These are phyloP conservation scores for Ramphastos sulfuratus DNA, from an alignment of 2,113 vertebrate species.

Conservation along the genomic window DNA sequence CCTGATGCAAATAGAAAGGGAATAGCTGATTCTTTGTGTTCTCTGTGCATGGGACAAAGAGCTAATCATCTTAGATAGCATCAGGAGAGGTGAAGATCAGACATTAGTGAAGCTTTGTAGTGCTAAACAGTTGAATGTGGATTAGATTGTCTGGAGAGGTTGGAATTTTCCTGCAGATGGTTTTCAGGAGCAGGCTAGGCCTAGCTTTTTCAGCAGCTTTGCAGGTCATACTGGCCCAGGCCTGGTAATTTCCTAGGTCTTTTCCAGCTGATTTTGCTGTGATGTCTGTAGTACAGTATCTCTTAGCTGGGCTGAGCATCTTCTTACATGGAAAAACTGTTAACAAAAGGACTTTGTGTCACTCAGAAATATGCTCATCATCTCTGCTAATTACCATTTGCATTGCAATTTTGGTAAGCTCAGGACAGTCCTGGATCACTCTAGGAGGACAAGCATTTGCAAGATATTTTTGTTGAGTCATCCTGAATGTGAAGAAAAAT, in stretches of 20 bases:
- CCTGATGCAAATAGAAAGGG: not conserved
- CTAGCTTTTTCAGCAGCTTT: not conserved
- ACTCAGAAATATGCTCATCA: not conserved
- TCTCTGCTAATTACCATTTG: not conserved
- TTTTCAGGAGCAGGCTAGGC: not conserved
- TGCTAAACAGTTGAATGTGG: slow-evolving; percentile 35
- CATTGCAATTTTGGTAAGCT: not conserved
- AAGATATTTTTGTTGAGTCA: not conserved
- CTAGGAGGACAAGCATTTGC: not conserved
- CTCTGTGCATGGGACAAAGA: not conserved
- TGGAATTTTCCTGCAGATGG: slow-evolving; percentile 6
- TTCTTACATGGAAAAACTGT: not conserved
- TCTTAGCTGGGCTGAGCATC: not conserved
- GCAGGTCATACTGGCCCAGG: not conserved
- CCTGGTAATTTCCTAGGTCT: not conserved
- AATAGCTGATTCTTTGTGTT: not conserved
- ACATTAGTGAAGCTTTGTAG: slow-evolving; percentile 29
- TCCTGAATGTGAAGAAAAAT: not conserved
- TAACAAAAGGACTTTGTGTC: not conserved
- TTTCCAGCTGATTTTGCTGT: not conserved
- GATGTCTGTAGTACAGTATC: not conserved
- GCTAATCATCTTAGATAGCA: slow-evolving; percentile 39
- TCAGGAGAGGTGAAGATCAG: slow-evolving; percentile 33
- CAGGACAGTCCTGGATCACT: not conserved
- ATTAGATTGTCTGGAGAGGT: slow-evolving; percentile 34